Base-by-base conservation (phyloP, 2,797 vertebrate genomes). In the Lepilemur ruficaudatus region DNA sequence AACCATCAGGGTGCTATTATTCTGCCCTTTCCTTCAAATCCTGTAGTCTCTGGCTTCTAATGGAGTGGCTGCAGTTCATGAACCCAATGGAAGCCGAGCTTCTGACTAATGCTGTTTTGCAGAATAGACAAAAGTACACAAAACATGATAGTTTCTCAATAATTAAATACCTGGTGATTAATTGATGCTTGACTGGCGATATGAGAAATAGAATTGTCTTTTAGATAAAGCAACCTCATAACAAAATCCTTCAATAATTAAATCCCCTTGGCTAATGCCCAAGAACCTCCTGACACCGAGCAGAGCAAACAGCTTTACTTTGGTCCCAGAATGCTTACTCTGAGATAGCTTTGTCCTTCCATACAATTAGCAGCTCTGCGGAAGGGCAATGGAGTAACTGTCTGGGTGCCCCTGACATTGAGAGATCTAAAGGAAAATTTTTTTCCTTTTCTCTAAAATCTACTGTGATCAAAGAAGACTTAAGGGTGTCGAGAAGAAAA, bases 381-480 rank as follows among this genome's bases (percentile, higher is more conserved):
- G 80, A 96, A 94, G 87, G 72, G 67, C 83, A 91, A 48, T 15
- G 63, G 72, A 86, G 65, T 78, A 96, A 78, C 79, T 86, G 79
- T 87, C 41, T 83, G 65, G n/a, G 43, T 91, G n/a, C 93, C 91
- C 88, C 87, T 91, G 95, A 96, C 96, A 90, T 5, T 84, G 61
- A 96, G 10, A 95, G 48, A 96, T 90, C 83, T 88, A 92, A 96
- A 94, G 52, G 41, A 96, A 61, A 81, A 91, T 76, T 92, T 80
- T 93, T 94, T 96, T 94, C 67, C 75, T 93, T 96, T 95, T 69
- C 83, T 97, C 80, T 96, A 96, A 97, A 97, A 97, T 97, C 83
- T 91, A 80, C 82, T 80, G 41, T 94, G 89, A 97, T 97, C 97
- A 97, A 98, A 97, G 97, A 97, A 93, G 85, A 95, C 95, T 97